These are phyloP conservation scores for Typhlichthys subterraneus DNA, from an alignment of 2,797 vertebrate genomes.

Conservation along the genomic window DNA sequence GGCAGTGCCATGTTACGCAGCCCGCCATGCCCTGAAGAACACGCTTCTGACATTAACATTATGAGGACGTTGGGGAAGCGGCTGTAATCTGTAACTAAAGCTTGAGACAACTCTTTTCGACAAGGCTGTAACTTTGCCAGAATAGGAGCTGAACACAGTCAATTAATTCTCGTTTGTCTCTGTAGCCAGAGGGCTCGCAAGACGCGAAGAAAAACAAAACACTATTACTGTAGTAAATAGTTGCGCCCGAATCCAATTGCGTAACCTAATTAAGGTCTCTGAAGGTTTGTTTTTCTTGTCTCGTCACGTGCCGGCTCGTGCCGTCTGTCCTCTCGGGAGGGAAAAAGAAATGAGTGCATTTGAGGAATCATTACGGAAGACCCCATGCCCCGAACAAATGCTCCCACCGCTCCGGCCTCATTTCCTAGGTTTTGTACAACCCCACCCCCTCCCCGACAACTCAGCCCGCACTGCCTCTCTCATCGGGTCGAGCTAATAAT, in stretches of 20 bases:
- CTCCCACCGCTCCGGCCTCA: constrained; percentile 24
- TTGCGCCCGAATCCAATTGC: constrained; percentile 27
- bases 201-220: constrained; percentile 7
- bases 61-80: constrained; percentile 49
- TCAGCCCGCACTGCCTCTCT: constrained; percentile 28
- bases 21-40: constrained; percentile 63
- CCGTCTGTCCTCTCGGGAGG: constrained; percentile 21
- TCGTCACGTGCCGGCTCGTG: constrained; percentile 30
- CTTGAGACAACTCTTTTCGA: constrained; percentile 57
- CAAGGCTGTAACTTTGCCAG: constrained; percentile 34
- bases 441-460: constrained; percentile 26
- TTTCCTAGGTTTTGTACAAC: constrained; percentile 18
- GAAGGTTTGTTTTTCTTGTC: constrained; percentile 27
- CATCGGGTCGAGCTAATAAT: constrained; percentile 70
- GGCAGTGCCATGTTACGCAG: constrained; percentile 59
- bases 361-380: constrained; percentile 59
- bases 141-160: constrained; percentile 29
- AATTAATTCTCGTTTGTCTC: constrained; percentile 25
- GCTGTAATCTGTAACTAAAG: constrained; percentile 49
- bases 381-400: constrained; percentile 35
- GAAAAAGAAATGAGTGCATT: constrained; percentile 34
- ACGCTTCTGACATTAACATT: constrained; percentile 75
- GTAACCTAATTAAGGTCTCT: constrained; percentile 41
- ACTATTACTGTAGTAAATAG: constrained; percentile 20
- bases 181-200: constrained; percentile 3